phyloP scores from a whole-genome alignment of 2,113 vertebrate genomes.

The Astatotilapia flaviijosephi region DNA sequence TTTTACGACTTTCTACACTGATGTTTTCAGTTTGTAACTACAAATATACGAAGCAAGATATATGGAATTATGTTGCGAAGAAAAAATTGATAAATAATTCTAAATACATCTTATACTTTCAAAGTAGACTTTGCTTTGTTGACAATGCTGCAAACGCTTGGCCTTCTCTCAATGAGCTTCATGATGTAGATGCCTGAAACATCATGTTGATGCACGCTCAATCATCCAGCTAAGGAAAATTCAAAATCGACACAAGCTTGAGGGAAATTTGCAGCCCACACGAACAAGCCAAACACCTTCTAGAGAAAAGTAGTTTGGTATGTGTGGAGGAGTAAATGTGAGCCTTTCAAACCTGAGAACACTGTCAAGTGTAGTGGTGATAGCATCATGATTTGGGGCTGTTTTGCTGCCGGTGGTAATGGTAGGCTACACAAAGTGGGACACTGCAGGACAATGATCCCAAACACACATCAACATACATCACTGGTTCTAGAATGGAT shows the following conservation, averaged over 20 bases:
- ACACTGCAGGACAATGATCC: neutral
- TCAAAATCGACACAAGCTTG: neutral
- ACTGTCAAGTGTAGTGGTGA: accelerated
- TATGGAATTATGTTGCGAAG: accelerated
- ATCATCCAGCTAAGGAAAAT: neutral
- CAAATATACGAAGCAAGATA: neutral
- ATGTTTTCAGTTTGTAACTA: no score
- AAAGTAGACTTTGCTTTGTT: neutral
- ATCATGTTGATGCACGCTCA: neutral
- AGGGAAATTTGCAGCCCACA: neutral
- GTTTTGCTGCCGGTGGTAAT: neutral
- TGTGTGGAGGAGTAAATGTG: neutral
- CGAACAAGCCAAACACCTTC: neutral
- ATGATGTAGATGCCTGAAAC: neutral
- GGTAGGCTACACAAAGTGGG: neutral
- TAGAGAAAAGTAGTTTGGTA: neutral
- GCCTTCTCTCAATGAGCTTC: neutral
- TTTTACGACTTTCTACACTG: neutral
- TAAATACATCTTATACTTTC: accelerated
- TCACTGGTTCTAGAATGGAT: neutral
- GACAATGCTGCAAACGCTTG: accelerated
- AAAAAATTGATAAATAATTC: accelerated
- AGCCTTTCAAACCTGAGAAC: neutral
- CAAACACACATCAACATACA: neutral
- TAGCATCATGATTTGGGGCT: neutral